Evolutionary conservation across 2,113 vertebrate species (phyloP).

Genomic region (Heloderma charlesbogerti): DNA sequence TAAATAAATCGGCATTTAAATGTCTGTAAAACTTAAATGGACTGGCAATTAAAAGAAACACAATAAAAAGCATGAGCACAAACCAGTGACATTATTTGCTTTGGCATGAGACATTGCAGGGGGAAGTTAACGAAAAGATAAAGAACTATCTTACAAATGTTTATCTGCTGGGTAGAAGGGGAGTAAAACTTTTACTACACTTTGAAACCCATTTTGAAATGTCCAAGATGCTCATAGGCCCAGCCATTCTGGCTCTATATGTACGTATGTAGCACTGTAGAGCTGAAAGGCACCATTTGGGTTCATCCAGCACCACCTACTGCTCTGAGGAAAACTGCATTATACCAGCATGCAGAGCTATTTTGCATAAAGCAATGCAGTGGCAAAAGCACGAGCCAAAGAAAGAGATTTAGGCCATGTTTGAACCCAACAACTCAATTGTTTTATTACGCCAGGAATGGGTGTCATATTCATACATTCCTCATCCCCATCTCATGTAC

Average conservation of each 20-base stretch:
- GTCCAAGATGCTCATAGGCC: neutral
- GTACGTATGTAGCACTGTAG: neutral
- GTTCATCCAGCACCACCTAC: neutral
- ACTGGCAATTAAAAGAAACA: slow-evolving; percentile 37
- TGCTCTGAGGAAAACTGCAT: neutral
- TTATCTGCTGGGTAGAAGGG: fast-evolving
- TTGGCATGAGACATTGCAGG: slow-evolving; percentile 52
- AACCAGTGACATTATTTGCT: slow-evolving; percentile 46
- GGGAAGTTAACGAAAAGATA: slow-evolving; percentile 28
- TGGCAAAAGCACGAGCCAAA: neutral
- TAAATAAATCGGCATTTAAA: slow-evolving; percentile 44
- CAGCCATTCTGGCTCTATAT: neutral
- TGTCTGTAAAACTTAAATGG: slow-evolving; percentile 46
- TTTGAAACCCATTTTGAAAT: neutral
- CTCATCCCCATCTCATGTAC: too few relatives aligned
- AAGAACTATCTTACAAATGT: neutral
- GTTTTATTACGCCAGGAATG: too few relatives aligned
- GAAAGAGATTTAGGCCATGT: neutral
- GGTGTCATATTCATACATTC: too few relatives aligned
- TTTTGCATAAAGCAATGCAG: neutral
- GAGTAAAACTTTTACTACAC: neutral
- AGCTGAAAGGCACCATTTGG: neutral
- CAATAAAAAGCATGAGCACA: slow-evolving; percentile 39
- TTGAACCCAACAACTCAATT: neutral
- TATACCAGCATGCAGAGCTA: neutral